Evolutionary conservation across 2,113 vertebrate genomes (phyloP), one percentile per base, ranked within the genome.

Genomic region (Rhynchomys soricoides): DNA sequence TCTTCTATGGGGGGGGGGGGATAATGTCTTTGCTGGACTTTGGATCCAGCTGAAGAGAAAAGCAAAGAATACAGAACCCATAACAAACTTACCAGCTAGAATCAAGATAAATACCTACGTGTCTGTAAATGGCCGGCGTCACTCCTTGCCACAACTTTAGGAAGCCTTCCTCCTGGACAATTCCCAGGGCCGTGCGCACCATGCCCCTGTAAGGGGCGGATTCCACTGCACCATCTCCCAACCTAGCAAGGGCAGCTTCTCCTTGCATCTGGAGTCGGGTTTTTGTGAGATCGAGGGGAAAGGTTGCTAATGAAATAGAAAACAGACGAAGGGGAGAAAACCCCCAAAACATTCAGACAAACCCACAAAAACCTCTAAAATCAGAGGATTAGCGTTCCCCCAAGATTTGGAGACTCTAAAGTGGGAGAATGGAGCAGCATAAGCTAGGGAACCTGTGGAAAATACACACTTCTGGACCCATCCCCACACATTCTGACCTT

Each of bases 261-360:
- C 99, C 99, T 98, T 99, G 99, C 86, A 99, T 98, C 93, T 99
- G 99, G 89, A 99, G 99, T 71, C 99, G 98, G 40, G 99, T 99
- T 98, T 99, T 99, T 0, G 98, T 99, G 79, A 99, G 98, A 90
- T 99, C 99, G 40, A 99, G 98, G 22, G 99, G 99, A 96, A 99
- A 99, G 0, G 99, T 99, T 92, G 99, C 99, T 99, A 97, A 89
- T 37, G 70, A 95, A 31, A 90, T 71, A n/a, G 73, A 48, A 19
- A 97, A 90, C 17, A 87, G 89, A 78, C 19, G 19, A 87, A 74
- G n/a, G 81, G 89, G 45, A 0, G 0, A 68, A 97, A 45, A 31
- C 0, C 48, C 4, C 90, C 57, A 2, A 40, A 40, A 70, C 74
- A 93, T 86, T 29, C 81, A 75, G 86, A 96, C 91, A 96, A 24